Base-by-base conservation (phyloP, 1,140 invertebrate genomes). In the Zaprionus kolodkinae region DNA sequence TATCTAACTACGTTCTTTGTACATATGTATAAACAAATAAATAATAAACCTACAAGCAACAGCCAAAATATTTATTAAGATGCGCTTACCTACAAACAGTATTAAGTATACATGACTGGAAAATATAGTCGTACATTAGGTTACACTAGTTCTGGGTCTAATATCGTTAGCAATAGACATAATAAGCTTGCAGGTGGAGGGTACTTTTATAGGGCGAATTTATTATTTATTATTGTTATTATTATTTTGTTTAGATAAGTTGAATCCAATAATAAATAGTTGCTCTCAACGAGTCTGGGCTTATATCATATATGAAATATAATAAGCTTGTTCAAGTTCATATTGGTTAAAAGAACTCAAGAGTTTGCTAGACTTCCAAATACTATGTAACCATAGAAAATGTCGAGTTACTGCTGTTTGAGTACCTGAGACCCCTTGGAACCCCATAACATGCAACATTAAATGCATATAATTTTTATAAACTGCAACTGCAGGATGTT, bases 381-480 rank as follows among this genome's bases (percentile, higher is more conserved):
- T 13, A 27, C 45, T 17, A 25, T 30, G 13, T 54, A 54, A 15
- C 6, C 13, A 43, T 5, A 43, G 13, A 3, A 13, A 30, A 13
- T 13, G 7, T 55, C 25, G n/a, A n/a, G n/a, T 5, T 3, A 33
- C 33, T 33, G 27, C 12, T 55, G 5, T 25, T 54, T 5, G 6
- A 7, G 1, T 55, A 13, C 7, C 54, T 66, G 64, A 52, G 50
- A 43, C 50, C 40, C 50, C 38, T n/a, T 13, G 59, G 40, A 61
- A 40, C 40, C 33, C 27, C 48, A 68, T 85, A 91, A 91, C 89
- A 91, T 91, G 89, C 89, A 91, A 91, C 89, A 91, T 91, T 91
- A 91, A 88, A 91, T 91, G 89, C 88, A 81, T 91, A 89, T 91
- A 91, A 91, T 91, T 91, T 91, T 88, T 91, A 91, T 91, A 91